Percentiles rank a stretch among this genome's conserved stretches.
Evolutionary conservation across 2,888 invertebrate genomes (phyloP).

Genomic region (Toxonevra muliebris): DNA sequence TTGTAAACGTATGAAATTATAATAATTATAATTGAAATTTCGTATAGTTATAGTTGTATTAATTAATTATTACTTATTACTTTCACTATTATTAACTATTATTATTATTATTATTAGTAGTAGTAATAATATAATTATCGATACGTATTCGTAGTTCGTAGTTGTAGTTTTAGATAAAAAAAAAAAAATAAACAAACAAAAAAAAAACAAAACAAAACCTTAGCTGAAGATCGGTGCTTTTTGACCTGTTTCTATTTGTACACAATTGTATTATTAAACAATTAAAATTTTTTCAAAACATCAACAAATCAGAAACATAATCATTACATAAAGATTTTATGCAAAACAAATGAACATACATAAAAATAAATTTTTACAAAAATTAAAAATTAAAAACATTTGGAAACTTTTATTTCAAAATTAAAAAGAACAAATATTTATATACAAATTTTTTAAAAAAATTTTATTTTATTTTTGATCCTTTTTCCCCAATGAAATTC

Average conservation of each 20-base stretch:
- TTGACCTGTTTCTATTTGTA: conserved; percentile 66
- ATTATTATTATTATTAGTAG: neutral
- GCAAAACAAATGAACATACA: conserved; percentile 29
- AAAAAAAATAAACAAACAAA: conserved; percentile 35
- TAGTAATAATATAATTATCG: no score
- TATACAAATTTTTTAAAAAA: conserved; percentile 1
- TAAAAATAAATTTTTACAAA: conserved; percentile 12
- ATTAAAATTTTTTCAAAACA: conserved; percentile 41
- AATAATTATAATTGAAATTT: neutral
- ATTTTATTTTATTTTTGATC: no score
- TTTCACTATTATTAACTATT: neutral
- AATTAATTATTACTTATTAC: neutral
- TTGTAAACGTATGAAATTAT: neutral
- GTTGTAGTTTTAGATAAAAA: conserved; percentile 13
- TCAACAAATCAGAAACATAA: conserved; percentile 17
- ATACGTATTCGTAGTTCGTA: no score
- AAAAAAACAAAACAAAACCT: conserved; percentile 52
- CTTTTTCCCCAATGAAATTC: no score
- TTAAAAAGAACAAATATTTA: conserved; percentile 1
- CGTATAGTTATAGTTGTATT: neutral
- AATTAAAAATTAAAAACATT: conserved; percentile 26
- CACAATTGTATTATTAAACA: conserved; percentile 59
- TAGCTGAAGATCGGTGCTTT: conserved; percentile 67
- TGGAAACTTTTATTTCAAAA: conserved; percentile 27
- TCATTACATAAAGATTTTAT: conserved; percentile 12